Evolutionary conservation across 1,140 invertebrate species (phyloP).

Genomic region (Drosophila nasuta): DNA sequence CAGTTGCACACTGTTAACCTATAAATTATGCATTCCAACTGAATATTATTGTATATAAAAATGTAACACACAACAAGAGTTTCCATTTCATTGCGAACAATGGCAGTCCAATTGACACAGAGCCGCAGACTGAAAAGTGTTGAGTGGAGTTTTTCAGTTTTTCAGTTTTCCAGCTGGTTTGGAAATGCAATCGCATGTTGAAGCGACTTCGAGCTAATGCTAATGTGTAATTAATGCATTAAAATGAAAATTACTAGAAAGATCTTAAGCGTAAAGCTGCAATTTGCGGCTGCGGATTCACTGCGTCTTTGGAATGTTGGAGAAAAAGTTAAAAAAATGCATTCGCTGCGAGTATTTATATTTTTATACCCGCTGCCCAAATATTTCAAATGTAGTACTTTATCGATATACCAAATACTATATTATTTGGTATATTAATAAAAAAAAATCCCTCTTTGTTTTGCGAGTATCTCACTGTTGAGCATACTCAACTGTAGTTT

Average conservation of each 20-base stretch:
- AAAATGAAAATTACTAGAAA: constrained; percentile 59
- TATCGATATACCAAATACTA: too few species aligned
- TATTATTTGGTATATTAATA: too few species aligned
- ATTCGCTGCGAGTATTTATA: background rate
- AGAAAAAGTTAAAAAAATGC: constrained; percentile 13
- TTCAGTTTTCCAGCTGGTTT: background rate
- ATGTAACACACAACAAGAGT: constrained; percentile 47
- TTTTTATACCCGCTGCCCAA: too few species aligned
- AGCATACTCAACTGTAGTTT: too few species aligned
- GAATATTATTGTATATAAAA: constrained; percentile 25
- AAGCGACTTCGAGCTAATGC: constrained; percentile 48
- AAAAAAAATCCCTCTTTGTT: too few species aligned
- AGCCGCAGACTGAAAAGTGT: constrained; percentile 2
- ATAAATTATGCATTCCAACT: constrained; percentile 74
- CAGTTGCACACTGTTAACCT: constrained; percentile 63
- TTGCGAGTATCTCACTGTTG: too few species aligned
- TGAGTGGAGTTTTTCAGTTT: background rate
- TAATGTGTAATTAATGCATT: constrained; percentile 75
- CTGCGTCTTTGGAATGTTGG: constrained; percentile 29
- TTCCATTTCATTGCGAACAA: constrained; percentile 64
- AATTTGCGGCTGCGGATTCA: constrained; percentile 21
- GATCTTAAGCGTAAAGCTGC: constrained; percentile 47
- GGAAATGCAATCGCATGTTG: constrained; percentile 66
- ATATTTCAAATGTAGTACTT: too few species aligned
- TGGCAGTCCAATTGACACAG: constrained; percentile 68